A percentile compares a stretch with the other conserved stretches of the same genome.
These are phyloP conservation scores for Cyrtodaria siliqua DNA, from an alignment of 2,888 invertebrate species.

Conservation along the genomic window DNA sequence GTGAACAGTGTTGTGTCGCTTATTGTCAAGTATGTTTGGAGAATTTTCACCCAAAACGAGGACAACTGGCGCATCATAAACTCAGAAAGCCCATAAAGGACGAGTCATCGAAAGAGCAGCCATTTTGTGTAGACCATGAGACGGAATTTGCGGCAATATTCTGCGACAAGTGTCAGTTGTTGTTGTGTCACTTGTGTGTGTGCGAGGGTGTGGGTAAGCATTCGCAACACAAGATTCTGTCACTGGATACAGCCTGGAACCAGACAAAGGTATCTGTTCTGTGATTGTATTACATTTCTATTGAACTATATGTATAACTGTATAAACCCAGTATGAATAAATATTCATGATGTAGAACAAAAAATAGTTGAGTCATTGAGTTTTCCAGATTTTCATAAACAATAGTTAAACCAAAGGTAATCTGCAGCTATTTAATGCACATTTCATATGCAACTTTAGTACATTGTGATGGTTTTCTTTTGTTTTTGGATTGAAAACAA, in stretches of 20 bases:
- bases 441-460: too few species aligned
- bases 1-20: slow-evolving; percentile 81
- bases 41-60: slow-evolving; percentile 79
- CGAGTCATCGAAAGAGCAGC: slow-evolving; percentile 60
- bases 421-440: too few species aligned
- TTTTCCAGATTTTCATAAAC: too few species aligned
- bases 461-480: too few species aligned
- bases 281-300: too few species aligned
- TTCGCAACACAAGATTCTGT: slow-evolving; percentile 80
- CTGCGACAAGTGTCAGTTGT: slow-evolving; percentile 80
- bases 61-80: slow-evolving; percentile 77
- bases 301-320: too few species aligned
- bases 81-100: slow-evolving; percentile 63
- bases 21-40: slow-evolving; percentile 81
- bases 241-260: slow-evolving; percentile 79
- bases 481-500: too few species aligned
- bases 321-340: too few species aligned
- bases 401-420: too few species aligned
- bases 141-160: slow-evolving; percentile 78
- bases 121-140: slow-evolving; percentile 78
- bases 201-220: slow-evolving; percentile 83
- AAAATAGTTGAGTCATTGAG: too few species aligned
- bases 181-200: slow-evolving; percentile 83
- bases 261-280: slow-evolving; percentile 81
- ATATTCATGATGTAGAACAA: too few species aligned